phyloP scores from a whole-genome alignment of 2,797 vertebrate species.

The Intellagama lesueurii region DNA sequence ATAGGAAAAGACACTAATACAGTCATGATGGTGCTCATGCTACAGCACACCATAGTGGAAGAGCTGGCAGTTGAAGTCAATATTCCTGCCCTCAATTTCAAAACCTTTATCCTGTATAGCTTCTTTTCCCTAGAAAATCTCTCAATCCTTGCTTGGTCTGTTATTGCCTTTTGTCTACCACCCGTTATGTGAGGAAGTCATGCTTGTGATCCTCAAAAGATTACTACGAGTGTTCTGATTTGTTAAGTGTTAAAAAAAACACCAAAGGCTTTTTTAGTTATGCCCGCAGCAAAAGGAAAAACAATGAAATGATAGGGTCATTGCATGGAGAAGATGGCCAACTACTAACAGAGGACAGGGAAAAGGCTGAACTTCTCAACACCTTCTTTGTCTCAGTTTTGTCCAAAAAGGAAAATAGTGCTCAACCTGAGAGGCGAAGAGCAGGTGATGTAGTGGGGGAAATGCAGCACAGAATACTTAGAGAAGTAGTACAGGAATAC shows the following conservation, averaged over 20 bases:
- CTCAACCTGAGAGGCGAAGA: too few species aligned
- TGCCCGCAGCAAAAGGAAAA: too few species aligned
- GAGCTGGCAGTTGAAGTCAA: slow-evolving; percentile 10
- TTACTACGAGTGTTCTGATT: slow-evolving; percentile 68
- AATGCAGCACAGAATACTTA: too few species aligned
- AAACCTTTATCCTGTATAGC: background rate
- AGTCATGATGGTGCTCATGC: background rate
- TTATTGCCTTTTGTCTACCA: slow-evolving; percentile 67
- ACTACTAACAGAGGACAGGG: too few species aligned
- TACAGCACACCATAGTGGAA: slow-evolving; percentile 14
- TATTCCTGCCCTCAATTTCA: background rate
- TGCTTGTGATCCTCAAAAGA: slow-evolving; percentile 63
- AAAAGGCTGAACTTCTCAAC: too few species aligned
- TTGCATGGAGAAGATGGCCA: too few species aligned
- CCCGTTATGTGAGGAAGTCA: slow-evolving; percentile 44
- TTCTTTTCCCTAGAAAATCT: background rate
- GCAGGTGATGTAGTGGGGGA: too few species aligned
- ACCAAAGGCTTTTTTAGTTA: too few species aligned
- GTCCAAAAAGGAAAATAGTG: too few species aligned
- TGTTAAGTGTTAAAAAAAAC: slow-evolving; percentile 1
- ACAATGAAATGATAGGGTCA: too few species aligned
- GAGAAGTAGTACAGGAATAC: too few species aligned
- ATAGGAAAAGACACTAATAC: background rate
- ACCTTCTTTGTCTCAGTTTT: too few species aligned
- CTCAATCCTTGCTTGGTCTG: slow-evolving; percentile 58